Conservation (phyloP, 2,113 vertebrate genomes). For the Dromaius novaehollandiae region DNA sequence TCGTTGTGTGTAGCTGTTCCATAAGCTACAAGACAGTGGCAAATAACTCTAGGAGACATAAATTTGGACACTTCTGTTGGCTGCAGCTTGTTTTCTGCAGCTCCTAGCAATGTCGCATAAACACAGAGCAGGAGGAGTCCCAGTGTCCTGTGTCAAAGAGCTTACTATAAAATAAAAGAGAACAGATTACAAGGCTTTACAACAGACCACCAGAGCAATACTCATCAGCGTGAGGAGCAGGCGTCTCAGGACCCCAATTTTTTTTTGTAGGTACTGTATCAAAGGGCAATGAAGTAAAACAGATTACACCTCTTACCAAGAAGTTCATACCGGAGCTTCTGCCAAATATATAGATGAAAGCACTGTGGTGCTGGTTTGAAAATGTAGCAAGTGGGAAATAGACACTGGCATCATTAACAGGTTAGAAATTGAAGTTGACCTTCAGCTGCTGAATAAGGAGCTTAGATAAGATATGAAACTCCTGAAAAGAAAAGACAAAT, state of each 20-base stretch:
- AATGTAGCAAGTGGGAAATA: conserved; percentile 54
- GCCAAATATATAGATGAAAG: conserved; percentile 40
- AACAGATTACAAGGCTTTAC: conserved; percentile 20
- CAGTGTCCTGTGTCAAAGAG: background rate
- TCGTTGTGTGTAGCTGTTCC: background rate
- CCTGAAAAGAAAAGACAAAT: background rate
- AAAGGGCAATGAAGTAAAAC: conserved; percentile 37
- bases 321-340: conserved; percentile 16
- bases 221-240: background rate
- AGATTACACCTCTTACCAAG: background rate
- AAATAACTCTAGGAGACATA: background rate
- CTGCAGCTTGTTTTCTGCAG: background rate
- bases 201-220: conserved; percentile 17
- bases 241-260: background rate
- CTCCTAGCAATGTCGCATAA: background rate
- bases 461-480: background rate
- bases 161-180: background rate
- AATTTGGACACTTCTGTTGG: background rate
- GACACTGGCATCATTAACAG: conserved; percentile 9
- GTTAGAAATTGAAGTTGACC: conserved; percentile 33
- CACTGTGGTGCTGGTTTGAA: conserved; percentile 14
- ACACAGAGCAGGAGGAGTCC: background rate
- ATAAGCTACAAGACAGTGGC: background rate
- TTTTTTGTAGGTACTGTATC: conserved; percentile 35
- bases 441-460: conserved; percentile 20